Conservation (phyloP, 2,888 invertebrate species). For the Hirtodrosophila confusa region DNA sequence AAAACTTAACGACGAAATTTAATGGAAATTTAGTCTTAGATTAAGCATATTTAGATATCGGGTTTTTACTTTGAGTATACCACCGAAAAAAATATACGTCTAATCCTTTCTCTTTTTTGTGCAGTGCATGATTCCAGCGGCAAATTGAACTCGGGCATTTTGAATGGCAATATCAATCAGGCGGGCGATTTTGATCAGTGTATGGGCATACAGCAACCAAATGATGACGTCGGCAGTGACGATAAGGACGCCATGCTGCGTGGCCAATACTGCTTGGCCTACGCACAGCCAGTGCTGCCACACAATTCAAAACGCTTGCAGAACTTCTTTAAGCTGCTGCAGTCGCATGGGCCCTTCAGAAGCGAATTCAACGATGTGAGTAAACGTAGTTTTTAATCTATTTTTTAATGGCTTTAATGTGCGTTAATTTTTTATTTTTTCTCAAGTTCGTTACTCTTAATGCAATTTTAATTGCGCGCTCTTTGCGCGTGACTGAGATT, state of each 20-base stretch:
- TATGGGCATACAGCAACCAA: slow-evolving; percentile 65
- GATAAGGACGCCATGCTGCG: slow-evolving; percentile 41
- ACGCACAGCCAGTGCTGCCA: slow-evolving; percentile 86
- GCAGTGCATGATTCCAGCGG: slow-evolving; percentile 88
- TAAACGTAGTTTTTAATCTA: slow-evolving; percentile 52
- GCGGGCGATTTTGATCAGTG: slow-evolving; percentile 86
- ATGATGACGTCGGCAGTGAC: slow-evolving; percentile 35
- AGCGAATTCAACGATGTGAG: slow-evolving; percentile 89
- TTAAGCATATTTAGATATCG: too few species aligned
- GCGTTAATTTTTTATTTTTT: not conserved
- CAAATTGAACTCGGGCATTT: slow-evolving; percentile 87
- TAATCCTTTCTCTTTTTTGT: slow-evolving; percentile 13
- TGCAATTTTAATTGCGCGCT: slow-evolving; percentile 31
- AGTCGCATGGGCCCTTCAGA: slow-evolving; percentile 87
- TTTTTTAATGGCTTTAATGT: not conserved
- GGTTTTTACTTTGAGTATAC: too few species aligned
- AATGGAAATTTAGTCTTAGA: too few species aligned
- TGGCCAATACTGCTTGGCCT: slow-evolving; percentile 88
- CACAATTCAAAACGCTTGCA: slow-evolving; percentile 84
- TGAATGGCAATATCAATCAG: slow-evolving; percentile 88
- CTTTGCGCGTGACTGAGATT: slow-evolving; percentile 45
- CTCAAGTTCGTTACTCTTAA: slow-evolving; percentile 51
- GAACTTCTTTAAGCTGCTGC: slow-evolving; percentile 85
- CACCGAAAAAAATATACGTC: too few species aligned
- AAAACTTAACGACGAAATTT: too few species aligned